Percentiles rank a stretch among this genome's conserved stretches.
Conservation (phyloP, 2,797 vertebrate species). For the Acipenser oxyrinchus region DNA sequence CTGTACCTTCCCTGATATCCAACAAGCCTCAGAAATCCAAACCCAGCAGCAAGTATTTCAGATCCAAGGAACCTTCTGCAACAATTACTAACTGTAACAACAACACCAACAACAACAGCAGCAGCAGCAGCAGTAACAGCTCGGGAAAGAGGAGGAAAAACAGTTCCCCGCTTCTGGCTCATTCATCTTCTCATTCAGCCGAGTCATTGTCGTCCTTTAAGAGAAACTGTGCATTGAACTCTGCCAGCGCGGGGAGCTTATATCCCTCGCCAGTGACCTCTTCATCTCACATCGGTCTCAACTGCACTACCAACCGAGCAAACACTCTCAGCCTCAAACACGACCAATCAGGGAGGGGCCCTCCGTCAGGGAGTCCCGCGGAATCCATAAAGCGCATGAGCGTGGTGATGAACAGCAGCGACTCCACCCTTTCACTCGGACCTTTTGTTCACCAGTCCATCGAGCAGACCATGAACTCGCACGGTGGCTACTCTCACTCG, state of each 20-base stretch:
- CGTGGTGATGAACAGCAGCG: constrained; percentile 94
- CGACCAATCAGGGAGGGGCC: constrained; percentile 76
- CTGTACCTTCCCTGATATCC: constrained; percentile 79
- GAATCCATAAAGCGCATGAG: constrained; percentile 98
- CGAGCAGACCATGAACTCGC: constrained; percentile 57
- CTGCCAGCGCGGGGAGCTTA: constrained; percentile 76
- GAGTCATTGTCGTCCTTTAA: constrained; percentile 69
- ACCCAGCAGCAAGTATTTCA: constrained; percentile 77
- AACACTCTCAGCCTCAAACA: constrained; percentile 82
- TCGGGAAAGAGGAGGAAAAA: constrained; percentile 94
- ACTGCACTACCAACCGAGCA: constrained; percentile 75
- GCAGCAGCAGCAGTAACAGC: constrained; percentile 62
- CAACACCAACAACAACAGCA: constrained; percentile 61
- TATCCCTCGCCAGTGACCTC: constrained; percentile 69
- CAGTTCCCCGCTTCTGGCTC: constrained; percentile 69
- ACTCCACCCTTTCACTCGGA: constrained; percentile 92
- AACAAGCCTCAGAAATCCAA: constrained; percentile 89
- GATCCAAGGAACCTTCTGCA: constrained; percentile 79
- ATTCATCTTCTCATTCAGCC: constrained; percentile 72
- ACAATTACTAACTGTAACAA: constrained; percentile 61
- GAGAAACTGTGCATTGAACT: constrained; percentile 85
- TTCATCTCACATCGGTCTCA: constrained; percentile 77
- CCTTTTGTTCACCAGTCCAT: constrained; percentile 83
- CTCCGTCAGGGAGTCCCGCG: constrained; percentile 76
- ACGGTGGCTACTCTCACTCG: constrained; percentile 69